Evolutionary conservation across 2,113 vertebrate species (phyloP).

Genomic region (Gymnogyps californianus): DNA sequence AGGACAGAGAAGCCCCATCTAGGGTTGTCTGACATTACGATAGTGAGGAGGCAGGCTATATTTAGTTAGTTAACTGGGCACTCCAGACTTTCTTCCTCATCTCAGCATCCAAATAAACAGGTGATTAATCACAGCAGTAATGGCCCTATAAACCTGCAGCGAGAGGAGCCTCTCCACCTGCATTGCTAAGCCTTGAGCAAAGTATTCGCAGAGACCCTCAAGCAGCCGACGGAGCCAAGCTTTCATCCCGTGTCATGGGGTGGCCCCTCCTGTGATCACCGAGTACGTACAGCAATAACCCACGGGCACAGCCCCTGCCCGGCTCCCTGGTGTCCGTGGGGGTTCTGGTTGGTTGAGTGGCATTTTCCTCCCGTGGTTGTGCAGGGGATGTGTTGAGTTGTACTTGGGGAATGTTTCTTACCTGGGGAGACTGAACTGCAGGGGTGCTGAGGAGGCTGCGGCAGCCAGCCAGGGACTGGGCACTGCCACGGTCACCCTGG

Average conservation of each 20-base stretch:
- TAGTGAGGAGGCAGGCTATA: rapidly evolving
- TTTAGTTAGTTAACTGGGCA: background rate
- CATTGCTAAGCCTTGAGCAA: background rate
- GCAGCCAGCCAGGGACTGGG: background rate
- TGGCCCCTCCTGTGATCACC: too few relatives aligned
- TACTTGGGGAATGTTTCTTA: background rate
- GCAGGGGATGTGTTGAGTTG: background rate
- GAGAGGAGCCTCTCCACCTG: background rate
- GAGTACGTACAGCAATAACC: background rate
- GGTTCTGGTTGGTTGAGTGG: background rate
- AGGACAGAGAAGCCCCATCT: background rate
- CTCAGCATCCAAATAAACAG: background rate
- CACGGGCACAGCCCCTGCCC: background rate
- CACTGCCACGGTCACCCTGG: background rate
- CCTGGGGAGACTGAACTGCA: background rate
- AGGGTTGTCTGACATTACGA: rapidly evolving
- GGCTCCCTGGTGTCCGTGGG: background rate
- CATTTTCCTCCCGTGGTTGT: background rate
- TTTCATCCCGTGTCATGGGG: too few relatives aligned
- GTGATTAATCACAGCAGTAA: background rate
- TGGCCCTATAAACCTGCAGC: background rate
- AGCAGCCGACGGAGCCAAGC: background rate
- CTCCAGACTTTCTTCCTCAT: background rate
- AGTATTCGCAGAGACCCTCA: background rate
- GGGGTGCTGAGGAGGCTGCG: background rate